phyloP scores from a whole-genome alignment of 2,113 vertebrate species.

The Corvus cornix region DNA sequence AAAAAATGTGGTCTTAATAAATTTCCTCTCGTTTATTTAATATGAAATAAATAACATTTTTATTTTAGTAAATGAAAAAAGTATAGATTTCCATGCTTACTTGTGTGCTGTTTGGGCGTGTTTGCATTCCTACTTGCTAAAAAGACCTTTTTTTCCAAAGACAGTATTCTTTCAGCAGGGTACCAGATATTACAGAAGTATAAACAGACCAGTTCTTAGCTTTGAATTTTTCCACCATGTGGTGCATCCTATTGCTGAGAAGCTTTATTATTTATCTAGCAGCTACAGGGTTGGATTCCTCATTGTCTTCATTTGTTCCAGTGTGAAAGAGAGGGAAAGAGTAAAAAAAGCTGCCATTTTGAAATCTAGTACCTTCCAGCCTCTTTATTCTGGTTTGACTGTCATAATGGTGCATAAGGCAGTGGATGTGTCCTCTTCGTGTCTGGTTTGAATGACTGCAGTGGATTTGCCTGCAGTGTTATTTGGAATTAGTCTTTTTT shows the following conservation, averaged over 20 bases:
- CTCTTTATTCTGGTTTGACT: background rate
- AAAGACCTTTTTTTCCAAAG: background rate
- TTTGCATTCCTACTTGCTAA: background rate
- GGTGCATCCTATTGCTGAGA: background rate
- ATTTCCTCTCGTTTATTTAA: background rate
- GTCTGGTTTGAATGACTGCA: background rate
- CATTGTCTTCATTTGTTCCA: background rate
- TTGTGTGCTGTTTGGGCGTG: background rate
- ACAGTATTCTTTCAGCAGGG: background rate
- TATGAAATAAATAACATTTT: background rate
- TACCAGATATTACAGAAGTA: background rate
- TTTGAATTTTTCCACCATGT: background rate
- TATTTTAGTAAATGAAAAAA: background rate
- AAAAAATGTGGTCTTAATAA: background rate
- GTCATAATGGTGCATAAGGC: background rate
- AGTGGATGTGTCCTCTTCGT: background rate
- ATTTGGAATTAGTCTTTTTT: background rate
- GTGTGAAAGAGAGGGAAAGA: background rate
- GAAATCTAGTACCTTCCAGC: background rate
- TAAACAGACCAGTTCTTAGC: background rate
- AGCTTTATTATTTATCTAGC: background rate
- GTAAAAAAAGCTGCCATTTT: background rate
- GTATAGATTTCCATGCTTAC: background rate
- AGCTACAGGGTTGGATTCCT: background rate
- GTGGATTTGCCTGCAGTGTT: background rate